Conservation (phyloP, 2,113 vertebrate genomes). For the Lipophrys pholis region DNA sequence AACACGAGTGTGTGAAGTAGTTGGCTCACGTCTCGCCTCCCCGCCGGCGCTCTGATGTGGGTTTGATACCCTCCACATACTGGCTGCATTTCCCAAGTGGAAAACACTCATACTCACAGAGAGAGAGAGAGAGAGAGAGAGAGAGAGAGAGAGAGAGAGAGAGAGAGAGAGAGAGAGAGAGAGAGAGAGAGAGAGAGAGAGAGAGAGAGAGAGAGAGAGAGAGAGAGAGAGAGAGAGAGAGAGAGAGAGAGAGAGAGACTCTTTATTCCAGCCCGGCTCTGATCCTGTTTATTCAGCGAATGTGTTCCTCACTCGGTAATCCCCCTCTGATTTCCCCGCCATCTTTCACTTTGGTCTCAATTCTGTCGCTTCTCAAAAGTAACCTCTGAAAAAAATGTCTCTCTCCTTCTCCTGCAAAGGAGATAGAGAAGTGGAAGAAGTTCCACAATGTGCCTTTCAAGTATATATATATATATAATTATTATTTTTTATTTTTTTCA, state of each 20-base stretch:
- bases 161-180: conserved; percentile 23
- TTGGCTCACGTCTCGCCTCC: conserved; percentile 45
- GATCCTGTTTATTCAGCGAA: conserved; percentile 72
- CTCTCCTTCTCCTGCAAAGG: not conserved
- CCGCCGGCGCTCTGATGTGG: conserved; percentile 56
- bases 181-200: conserved; percentile 26
- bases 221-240: conserved; percentile 11
- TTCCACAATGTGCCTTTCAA: not conserved
- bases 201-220: conserved; percentile 16
- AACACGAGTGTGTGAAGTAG: conserved; percentile 41
- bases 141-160: conserved; percentile 20
- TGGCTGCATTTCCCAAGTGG: conserved; percentile 42
- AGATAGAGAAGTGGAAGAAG: not conserved
- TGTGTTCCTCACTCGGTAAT: conserved; percentile 65
- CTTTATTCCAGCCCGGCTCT: conserved; percentile 66
- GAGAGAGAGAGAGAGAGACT: conserved; percentile 27
- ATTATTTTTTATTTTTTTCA: fast-evolving
- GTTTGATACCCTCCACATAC: conserved; percentile 44
- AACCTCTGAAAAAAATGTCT: conserved; percentile 45
- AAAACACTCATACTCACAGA: not conserved
- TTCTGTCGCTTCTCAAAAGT: conserved; percentile 50
- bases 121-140: conserved; percentile 18
- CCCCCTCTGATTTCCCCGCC: conserved; percentile 61
- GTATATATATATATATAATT: not conserved
- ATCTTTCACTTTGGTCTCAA: conserved; percentile 64